Conservation (phyloP, 2,113 vertebrate species). For the Nycticebus coucang region DNA sequence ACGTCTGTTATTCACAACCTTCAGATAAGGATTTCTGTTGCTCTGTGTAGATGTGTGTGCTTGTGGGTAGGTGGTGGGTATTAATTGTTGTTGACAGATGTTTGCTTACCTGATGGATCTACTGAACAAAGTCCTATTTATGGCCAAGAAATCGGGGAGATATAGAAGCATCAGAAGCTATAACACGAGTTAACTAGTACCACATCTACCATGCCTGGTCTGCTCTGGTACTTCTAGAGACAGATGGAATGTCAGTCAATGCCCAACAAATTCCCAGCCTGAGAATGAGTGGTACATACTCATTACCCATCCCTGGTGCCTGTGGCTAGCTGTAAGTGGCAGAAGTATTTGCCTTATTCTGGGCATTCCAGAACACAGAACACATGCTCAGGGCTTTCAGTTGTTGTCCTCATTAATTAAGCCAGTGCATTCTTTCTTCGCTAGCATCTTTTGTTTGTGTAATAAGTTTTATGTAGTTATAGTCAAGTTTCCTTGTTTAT, state of each 20-base stretch:
- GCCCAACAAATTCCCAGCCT: neutral
- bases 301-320: neutral
- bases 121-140: neutral
- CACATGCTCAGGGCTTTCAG: neutral
- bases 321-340: neutral
- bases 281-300: neutral
- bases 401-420: neutral
- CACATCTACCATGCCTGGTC: neutral
- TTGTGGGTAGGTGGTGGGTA: neutral
- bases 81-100: neutral
- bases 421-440: neutral
- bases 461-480: neutral
- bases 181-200: neutral
- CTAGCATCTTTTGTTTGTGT: neutral
- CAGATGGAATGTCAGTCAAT: neutral
- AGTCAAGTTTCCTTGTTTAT: neutral
- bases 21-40: neutral
- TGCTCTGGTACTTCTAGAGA: neutral
- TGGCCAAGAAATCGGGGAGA: neutral
- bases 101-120: neutral
- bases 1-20: conserved; percentile 22
- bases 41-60: neutral
- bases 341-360: neutral
- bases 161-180: neutral
- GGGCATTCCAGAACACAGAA: neutral